Percentiles rank a stretch among this genome's conserved stretches.
Evolutionary conservation across 2,888 invertebrate species (phyloP).

Genomic region (Alloscopus bannaensis): DNA sequence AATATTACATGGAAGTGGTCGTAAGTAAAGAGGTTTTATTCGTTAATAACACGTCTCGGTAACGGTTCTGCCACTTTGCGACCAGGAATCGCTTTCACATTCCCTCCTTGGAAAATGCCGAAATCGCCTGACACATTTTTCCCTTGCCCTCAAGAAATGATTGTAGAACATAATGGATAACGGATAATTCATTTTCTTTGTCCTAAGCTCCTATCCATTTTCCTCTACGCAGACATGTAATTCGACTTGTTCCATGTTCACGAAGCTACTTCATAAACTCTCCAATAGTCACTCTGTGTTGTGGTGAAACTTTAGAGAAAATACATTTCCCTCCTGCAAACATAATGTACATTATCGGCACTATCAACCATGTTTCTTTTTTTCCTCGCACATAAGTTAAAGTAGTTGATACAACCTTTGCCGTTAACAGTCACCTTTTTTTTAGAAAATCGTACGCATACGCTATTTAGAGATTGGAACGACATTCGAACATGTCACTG

Average conservation of each 20-base stretch:
- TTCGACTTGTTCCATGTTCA: not conserved
- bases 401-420: no score
- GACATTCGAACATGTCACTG: no score
- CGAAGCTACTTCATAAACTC: not conserved
- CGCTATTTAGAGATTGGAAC: no score
- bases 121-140: conserved; percentile 57
- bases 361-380: no score
- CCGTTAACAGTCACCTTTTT: no score
- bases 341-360: no score
- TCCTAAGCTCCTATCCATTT: conserved; percentile 14
- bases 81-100: conserved; percentile 22
- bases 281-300: no score
- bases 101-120: conserved; percentile 44
- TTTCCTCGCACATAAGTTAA: no score
- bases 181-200: conserved; percentile 57
- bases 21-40: conserved; percentile 39
- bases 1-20: conserved; percentile 61
- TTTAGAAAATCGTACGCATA: no score
- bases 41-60: conserved; percentile 43
- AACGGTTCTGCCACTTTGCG: conserved; percentile 21
- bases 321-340: no score
- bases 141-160: conserved; percentile 34
- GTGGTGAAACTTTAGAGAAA: no score
- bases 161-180: conserved; percentile 40
- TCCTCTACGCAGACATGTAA: no score